Base-by-base conservation (phyloP, 2,888 invertebrate species). In the Cantharis rustica region DNA sequence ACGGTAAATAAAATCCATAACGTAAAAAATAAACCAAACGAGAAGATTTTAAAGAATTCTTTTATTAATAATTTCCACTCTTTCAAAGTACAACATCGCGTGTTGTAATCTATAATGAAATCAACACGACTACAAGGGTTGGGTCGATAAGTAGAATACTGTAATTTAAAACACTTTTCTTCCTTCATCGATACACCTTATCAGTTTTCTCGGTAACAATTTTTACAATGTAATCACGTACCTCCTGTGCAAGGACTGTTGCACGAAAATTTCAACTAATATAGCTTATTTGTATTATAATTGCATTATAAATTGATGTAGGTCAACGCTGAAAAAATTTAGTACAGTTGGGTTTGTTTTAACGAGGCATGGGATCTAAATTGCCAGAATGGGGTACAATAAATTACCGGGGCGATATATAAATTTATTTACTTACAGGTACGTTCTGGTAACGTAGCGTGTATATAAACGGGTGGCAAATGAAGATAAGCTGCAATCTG, bases 391-490 rank as follows among this genome's bases (percentile, higher is more conserved):
- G 47, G 47, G 64, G 64, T 11, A 20, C 64, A 66, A 66, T 66
- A 66, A 66, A 66, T 66, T 66, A 66, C 17, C 13, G 64, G 23
- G 64, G 17, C 64, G 64, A 66, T 66, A 75, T 76, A 73, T 76
- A 76, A 72, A 76, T 76, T 72, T 31, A 69, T 76, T 72, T 75
- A 75, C 77, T 77, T 73, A 75, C 75, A 77, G 72, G 74, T 74
- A 76, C 76, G 76, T 70, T 76, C 72, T 76, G 74, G 79, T 79
- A 68, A 69, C 74, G 77, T 72, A 70, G 73, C 78, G 76, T 81
- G 81, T 70, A 79, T 76, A 81, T 76, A 78, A 77, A 77, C 81
- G 80, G 81, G 79, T 81, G 81, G 80, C 71, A 81, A 80, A 78
- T 75, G 76, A 72, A 81, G 81, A 81, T 81, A 81, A 81, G 81